A percentile compares a stretch with the other conserved stretches of the same genome.
Evolutionary conservation across 2,113 vertebrate species (phyloP).

Genomic region (Hippocampus guttulatus): DNA sequence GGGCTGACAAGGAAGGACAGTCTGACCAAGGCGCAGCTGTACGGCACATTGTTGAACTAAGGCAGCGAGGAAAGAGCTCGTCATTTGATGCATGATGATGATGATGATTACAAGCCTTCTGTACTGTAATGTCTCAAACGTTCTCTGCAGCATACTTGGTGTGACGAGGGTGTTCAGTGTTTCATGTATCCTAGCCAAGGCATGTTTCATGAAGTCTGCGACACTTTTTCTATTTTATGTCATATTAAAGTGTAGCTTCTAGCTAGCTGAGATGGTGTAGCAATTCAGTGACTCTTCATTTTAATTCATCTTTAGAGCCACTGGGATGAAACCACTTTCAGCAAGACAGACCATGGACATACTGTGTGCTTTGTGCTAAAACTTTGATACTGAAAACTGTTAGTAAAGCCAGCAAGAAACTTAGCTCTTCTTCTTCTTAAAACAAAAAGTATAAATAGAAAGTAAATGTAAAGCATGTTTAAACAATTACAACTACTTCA

Average conservation of each 20-base stretch:
- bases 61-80: slow-evolving; percentile 25
- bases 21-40: slow-evolving; percentile 95
- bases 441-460: slow-evolving; percentile 29
- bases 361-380: slow-evolving; percentile 10
- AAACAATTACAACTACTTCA: slow-evolving; percentile 29
- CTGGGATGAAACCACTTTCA: slow-evolving; percentile 10
- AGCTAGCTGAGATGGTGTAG: slow-evolving; percentile 37
- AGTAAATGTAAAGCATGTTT: slow-evolving; percentile 7
- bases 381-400: slow-evolving; percentile 23
- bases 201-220: slow-evolving; percentile 57
- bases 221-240: slow-evolving; percentile 51
- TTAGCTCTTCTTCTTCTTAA: slow-evolving; percentile 24
- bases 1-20: slow-evolving; percentile 95
- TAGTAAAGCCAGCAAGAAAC: slow-evolving; percentile 49
- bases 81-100: slow-evolving; percentile 59
- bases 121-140: slow-evolving; percentile 47
- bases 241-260: slow-evolving; percentile 45
- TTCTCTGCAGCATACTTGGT: slow-evolving; percentile 42
- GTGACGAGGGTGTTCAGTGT: slow-evolving; percentile 45
- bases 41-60: slow-evolving; percentile 95
- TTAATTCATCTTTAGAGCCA: slow-evolving; percentile 21
- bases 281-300: slow-evolving; percentile 35
- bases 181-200: slow-evolving; percentile 67
- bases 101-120: slow-evolving; percentile 45
- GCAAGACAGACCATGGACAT: slow-evolving; percentile 4